Percentiles rank a stretch among this genome's conserved stretches.
Conservation (phyloP, 2,888 invertebrate genomes). For the Drosophila algonquin region DNA sequence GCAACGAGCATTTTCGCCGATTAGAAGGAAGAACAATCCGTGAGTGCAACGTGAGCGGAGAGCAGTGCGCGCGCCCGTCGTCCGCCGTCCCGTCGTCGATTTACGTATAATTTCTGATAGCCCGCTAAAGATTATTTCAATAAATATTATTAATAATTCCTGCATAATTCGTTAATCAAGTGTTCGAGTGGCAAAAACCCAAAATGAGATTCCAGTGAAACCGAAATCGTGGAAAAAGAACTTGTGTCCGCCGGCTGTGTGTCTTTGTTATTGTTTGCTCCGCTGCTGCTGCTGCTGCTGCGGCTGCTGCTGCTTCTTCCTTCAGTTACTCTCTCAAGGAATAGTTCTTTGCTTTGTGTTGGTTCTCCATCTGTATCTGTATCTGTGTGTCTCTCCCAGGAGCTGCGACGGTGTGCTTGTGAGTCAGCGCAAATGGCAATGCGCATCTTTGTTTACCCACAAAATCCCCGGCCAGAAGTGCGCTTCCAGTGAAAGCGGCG, state of each 20-base stretch:
- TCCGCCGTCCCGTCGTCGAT: slow-evolving; percentile 20
- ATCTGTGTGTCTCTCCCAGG: slow-evolving; percentile 26
- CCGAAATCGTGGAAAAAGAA: slow-evolving; percentile 17
- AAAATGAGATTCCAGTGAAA: background rate
- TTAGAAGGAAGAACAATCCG: slow-evolving; percentile 82
- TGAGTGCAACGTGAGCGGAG: slow-evolving; percentile 76
- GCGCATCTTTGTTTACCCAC: slow-evolving; percentile 69
- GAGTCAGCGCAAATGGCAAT: slow-evolving; percentile 71
- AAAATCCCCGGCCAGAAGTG: slow-evolving; percentile 11
- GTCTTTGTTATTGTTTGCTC: slow-evolving; percentile 68
- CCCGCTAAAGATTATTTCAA: slow-evolving; percentile 16
- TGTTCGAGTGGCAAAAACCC: slow-evolving; percentile 14
- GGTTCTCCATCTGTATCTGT: slow-evolving; percentile 40
- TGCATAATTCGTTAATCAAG: background rate
- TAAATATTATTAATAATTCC: slow-evolving; percentile 10
- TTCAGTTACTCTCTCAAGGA: slow-evolving; percentile 22
- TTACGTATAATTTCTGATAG: slow-evolving; percentile 44
- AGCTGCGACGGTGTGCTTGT: slow-evolving; percentile 43
- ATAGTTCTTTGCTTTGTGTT: slow-evolving; percentile 50
- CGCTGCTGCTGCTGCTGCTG: slow-evolving; percentile 8
- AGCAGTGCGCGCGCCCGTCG: slow-evolving; percentile 25
- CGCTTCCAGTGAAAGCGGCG: slow-evolving; percentile 60
- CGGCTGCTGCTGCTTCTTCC: background rate
- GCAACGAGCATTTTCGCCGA: slow-evolving; percentile 82
- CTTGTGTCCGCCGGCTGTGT: slow-evolving; percentile 20